These are phyloP conservation scores for Tetramorium bicarinatum DNA, from an alignment of 2,888 invertebrate species.

Conservation along the genomic window DNA sequence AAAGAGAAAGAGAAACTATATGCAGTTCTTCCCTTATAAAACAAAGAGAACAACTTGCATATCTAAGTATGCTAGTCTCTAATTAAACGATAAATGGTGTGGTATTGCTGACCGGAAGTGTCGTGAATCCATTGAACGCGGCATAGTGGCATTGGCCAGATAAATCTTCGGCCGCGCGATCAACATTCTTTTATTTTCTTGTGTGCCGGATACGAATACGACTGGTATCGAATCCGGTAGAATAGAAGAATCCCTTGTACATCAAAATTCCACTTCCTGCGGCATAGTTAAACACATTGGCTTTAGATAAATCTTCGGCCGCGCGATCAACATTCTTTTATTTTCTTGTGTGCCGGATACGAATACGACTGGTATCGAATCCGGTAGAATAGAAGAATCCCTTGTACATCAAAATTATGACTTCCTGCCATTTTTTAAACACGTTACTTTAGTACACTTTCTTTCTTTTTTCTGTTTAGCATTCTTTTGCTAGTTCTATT, in stretches of 20 bases:
- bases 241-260: conserved; percentile 65
- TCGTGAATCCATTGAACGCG: conserved; percentile 69
- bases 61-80: conserved; percentile 68
- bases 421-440: conserved; percentile 67
- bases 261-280: too few relatives aligned
- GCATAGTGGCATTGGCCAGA: conserved; percentile 65
- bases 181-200: conserved; percentile 73
- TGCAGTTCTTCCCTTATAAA: conserved; percentile 21
- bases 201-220: conserved; percentile 61
- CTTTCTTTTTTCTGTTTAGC: conserved; percentile 16
- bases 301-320: conserved; percentile 64
- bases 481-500: background rate
- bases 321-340: conserved; percentile 73
- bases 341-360: conserved; percentile 61
- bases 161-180: conserved; percentile 59
- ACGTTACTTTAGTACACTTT: conserved; percentile 42
- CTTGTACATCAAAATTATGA: conserved; percentile 70
- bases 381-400: conserved; percentile 63
- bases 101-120: conserved; percentile 69
- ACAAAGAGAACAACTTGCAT: conserved; percentile 59
- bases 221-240: conserved; percentile 64
- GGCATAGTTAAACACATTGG: conserved; percentile 65
- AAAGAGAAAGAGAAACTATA: conserved; percentile 4
- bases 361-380: conserved; percentile 63
- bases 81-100: conserved; percentile 77